Conservation (phyloP, 2,113 vertebrate species). For the Pterocles gutturalis region DNA sequence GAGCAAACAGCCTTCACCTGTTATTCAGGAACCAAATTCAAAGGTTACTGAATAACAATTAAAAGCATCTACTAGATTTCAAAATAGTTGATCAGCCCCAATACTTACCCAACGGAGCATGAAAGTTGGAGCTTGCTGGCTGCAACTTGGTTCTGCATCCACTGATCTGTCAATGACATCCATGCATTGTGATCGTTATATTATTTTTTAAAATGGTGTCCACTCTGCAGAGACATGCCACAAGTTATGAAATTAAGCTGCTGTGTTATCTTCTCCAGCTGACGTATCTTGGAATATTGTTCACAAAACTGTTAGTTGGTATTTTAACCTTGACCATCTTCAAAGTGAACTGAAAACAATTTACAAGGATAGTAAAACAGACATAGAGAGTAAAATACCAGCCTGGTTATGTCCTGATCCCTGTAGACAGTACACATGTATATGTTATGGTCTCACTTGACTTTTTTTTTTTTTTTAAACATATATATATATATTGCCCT, state of each 20-base stretch:
- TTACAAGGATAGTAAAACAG: background rate
- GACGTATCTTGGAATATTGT: background rate
- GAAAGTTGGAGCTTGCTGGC: background rate
- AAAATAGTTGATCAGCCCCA: background rate
- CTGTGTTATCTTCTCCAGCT: background rate
- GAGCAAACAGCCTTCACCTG: background rate
- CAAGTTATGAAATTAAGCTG: background rate
- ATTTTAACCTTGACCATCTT: background rate
- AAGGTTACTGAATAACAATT: background rate
- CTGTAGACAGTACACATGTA: background rate
- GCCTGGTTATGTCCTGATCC: background rate
- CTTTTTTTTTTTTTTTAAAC: no score
- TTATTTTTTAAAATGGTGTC: background rate
- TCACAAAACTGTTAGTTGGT: background rate
- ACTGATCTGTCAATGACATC: background rate
- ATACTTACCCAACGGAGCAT: accelerated
- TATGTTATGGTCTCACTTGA: background rate
- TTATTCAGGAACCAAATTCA: background rate
- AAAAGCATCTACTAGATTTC: background rate
- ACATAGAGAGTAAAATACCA: background rate
- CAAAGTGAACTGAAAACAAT: background rate
- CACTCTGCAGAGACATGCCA: background rate
- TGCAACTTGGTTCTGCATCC: background rate
- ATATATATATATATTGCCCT: background rate
- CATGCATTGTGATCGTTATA: background rate